Base-by-base conservation (phyloP, 2,797 vertebrate species). In the Macrochelys suwanniensis region DNA sequence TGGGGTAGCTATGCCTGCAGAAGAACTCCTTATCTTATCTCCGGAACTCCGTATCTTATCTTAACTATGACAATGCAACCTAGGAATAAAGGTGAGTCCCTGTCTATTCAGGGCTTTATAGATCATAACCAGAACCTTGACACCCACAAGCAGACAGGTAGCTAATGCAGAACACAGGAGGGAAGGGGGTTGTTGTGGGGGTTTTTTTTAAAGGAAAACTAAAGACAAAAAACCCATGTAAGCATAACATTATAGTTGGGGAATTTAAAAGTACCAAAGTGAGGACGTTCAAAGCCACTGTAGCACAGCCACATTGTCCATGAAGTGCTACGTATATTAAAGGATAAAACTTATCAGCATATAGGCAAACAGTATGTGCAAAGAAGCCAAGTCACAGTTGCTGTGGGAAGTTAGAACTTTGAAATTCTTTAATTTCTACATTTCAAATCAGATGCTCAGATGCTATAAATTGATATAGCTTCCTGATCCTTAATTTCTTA, bases 401-500 rank as follows among this genome's bases (percentile, higher is more conserved):
- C 77, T 96, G 49, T 56, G 53, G 92, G 88, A 95, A 95, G 87
- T 51, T 11, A 49, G 87, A 90, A 90, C 91, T 91, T 88, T 95
- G 21, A 88, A 95, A 89, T 92, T 50, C 77, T 93, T 97, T 77
- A 45, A 25, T 95, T 77, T 83, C 42, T 87, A 59, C 80, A 56
- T 80, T 95, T 54, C 87, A 94, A 94, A 91, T 84, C 94, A 97
- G 92, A 82, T 93, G 82, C 90, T 95, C 82, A 89, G 33, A 33
- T 81, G 77, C 54, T 91, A 92, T 89, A 92, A 95, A 97, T 94
- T 95, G 95, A 85, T 12, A 85, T 85, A 88, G 49, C 57, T 95
- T 80, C 56, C 84, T 95, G 89, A 92, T 83, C 89, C 95, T 94
- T 92, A 37, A 93, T 92, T 96, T 86, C 90, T 92, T 82, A 94